phyloP scores from a whole-genome alignment of 1,140 invertebrate species.

The Pachyrhynchus sulphureomaculatus region DNA sequence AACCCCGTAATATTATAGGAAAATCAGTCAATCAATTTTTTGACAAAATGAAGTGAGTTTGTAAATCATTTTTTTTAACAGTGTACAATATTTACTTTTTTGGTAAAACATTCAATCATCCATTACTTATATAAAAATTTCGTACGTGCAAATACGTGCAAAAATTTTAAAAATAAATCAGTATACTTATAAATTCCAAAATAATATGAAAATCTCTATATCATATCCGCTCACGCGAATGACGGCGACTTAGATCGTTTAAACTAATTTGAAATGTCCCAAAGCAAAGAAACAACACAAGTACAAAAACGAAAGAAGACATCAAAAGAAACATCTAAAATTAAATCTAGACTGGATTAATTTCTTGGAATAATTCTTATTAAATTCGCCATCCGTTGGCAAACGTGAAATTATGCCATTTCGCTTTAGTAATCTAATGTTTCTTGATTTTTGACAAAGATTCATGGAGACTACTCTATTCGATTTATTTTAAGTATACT shows the following conservation, averaged over 20 bases:
- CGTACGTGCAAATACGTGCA: too few species aligned
- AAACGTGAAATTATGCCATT: conserved; percentile 27
- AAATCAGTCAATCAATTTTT: too few species aligned
- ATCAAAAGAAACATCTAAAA: conserved; percentile 47
- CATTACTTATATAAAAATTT: too few species aligned
- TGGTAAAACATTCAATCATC: too few species aligned
- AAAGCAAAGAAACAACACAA: conserved; percentile 15
- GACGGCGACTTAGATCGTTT: conserved; percentile 17
- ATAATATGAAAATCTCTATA: background rate
- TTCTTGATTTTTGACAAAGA: conserved; percentile 9
- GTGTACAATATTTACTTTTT: too few species aligned
- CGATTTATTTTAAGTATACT: too few species aligned
- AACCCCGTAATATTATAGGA: too few species aligned
- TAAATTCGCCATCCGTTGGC: conserved; percentile 39
- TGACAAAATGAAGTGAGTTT: too few species aligned
- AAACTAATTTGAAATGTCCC: conserved; percentile 25
- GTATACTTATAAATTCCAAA: too few species aligned
- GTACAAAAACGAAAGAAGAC: conserved; percentile 28
- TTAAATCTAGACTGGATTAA: conserved; percentile 47
- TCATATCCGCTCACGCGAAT: conserved; percentile 17
- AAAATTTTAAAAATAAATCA: too few species aligned
- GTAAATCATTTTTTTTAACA: too few species aligned
- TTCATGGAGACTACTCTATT: conserved; percentile 1
- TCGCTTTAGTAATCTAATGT: conserved; percentile 18
- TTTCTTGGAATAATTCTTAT: conserved; percentile 45